A percentile compares a stretch with the other conserved stretches of the same genome.
These are phyloP conservation scores for Chironomus tentans DNA, from an alignment of 2,888 invertebrate genomes.

Conservation along the genomic window DNA sequence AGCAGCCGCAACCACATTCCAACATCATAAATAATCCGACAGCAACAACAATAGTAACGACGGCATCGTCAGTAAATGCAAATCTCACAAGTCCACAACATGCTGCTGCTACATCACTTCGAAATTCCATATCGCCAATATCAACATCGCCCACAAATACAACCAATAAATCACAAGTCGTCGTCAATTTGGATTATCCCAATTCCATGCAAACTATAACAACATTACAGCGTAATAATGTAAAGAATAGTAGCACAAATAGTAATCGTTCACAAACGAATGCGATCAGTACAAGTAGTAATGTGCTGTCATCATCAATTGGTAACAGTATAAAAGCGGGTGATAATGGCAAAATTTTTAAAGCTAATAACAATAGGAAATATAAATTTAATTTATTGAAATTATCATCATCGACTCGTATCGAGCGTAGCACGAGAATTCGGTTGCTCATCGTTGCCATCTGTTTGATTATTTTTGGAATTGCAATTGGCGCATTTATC, in stretches of 20 bases:
- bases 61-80: no score
- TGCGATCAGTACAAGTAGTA: background rate
- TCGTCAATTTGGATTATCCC: conserved; percentile 20
- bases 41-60: background rate
- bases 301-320: conserved; percentile 6
- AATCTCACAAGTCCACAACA: conserved; percentile 9
- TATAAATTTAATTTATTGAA: conserved; percentile 27
- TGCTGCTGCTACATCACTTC: background rate
- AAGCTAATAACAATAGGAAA: conserved; percentile 18
- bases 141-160: conserved; percentile 12
- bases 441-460: conserved; percentile 23
- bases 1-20: conserved; percentile 1
- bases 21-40: conserved; percentile 19
- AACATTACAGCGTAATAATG: conserved; percentile 22
- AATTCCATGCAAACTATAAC: conserved; percentile 26
- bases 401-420: conserved; percentile 3
- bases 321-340: conserved; percentile 15
- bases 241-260: conserved; percentile 18
- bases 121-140: conserved; percentile 19
- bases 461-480: conserved; percentile 34
- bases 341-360: conserved; percentile 21
- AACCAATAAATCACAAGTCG: conserved; percentile 20
- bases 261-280: conserved; percentile 14
- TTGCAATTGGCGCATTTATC: conserved; percentile 40
- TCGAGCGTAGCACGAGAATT: background rate